A percentile compares a stretch with the other conserved stretches of the same genome.
phyloP scores from a whole-genome alignment of 2,797 vertebrate species.

The Vireo griseus region DNA sequence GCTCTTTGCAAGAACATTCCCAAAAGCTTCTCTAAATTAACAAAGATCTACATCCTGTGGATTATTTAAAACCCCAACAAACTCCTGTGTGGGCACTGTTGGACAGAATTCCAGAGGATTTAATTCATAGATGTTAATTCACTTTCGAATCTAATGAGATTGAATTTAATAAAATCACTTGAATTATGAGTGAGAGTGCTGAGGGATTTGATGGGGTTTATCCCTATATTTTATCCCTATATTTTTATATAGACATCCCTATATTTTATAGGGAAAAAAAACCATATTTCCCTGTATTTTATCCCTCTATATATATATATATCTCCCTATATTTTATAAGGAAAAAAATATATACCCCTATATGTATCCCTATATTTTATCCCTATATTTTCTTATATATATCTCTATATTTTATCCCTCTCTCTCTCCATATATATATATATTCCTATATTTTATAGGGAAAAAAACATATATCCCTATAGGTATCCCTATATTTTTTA shows the following conservation, averaged over 20 bases:
- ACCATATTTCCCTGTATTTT: too few species aligned
- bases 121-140: background rate
- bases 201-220: background rate
- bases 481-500: background rate
- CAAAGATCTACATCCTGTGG: background rate
- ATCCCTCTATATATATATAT: too few species aligned
- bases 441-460: background rate
- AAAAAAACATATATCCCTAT: background rate
- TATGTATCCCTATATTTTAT: background rate
- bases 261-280: background rate
- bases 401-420: too few species aligned
- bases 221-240: background rate
- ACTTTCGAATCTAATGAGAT: background rate
- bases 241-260: background rate
- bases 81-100: background rate
- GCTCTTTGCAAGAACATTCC: background rate
- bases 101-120: background rate
- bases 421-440: too few species aligned
- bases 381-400: too few species aligned
- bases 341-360: too few species aligned
- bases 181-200: background rate
- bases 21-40: background rate
- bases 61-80: background rate
- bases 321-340: too few species aligned
- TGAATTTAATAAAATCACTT: background rate